These are phyloP conservation scores for Neodontobutis hainanensis DNA, from an alignment of 2,113 vertebrate species.

Conservation along the genomic window DNA sequence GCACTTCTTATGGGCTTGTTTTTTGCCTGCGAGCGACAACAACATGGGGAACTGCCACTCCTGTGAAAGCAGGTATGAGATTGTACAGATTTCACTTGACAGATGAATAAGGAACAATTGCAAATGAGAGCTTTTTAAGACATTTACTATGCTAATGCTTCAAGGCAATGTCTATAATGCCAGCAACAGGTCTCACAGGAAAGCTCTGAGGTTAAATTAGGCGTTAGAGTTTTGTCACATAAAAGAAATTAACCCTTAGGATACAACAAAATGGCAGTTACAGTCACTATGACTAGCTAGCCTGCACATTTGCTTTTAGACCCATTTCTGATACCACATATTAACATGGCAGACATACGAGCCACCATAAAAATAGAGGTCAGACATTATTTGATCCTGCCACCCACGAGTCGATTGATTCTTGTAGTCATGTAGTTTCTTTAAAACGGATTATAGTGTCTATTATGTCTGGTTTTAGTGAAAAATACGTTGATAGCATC, in stretches of 20 bases:
- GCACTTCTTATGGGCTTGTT: constrained; percentile 64
- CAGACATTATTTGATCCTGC: too few relatives aligned
- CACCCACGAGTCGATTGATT: too few relatives aligned
- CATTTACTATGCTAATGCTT: constrained; percentile 59
- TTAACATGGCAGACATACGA: background rate
- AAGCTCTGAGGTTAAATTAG: constrained; percentile 35
- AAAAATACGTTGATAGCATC: too few relatives aligned
- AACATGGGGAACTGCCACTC: constrained; percentile 53
- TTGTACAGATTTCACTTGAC: constrained; percentile 71
- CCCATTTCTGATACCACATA: background rate
- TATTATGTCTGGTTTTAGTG: too few relatives aligned
- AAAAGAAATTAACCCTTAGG: constrained; percentile 15
- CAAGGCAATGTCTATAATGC: constrained; percentile 41
- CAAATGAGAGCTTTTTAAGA: constrained; percentile 65
- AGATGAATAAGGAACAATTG: constrained; percentile 61
- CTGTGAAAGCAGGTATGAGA: constrained; percentile 66
- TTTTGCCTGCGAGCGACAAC: constrained; percentile 71
- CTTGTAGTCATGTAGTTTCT: too few relatives aligned
- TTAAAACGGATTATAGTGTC: too few relatives aligned
- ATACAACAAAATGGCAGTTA: background rate
- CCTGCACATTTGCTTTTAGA: constrained; percentile 14
- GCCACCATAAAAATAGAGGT: too few relatives aligned
- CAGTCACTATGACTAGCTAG: constrained; percentile 20
- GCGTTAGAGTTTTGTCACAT: constrained; percentile 13
- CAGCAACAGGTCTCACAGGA: constrained; percentile 25